phyloP scores from a whole-genome alignment of 2,888 invertebrate genomes.

The Drosophila limbata region DNA sequence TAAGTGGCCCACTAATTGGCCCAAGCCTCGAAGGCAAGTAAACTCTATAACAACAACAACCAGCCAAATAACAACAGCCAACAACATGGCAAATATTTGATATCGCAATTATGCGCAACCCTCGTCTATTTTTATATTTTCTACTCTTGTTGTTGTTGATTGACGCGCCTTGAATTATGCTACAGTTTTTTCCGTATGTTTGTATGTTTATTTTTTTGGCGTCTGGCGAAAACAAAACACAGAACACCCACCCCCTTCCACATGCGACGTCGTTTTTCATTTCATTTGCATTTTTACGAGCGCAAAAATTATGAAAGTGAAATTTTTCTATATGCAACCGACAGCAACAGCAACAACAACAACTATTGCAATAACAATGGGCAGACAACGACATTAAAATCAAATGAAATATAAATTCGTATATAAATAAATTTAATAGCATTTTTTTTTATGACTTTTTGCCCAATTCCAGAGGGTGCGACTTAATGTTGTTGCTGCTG shows the following conservation, averaged over 20 bases:
- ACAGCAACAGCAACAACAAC: conserved; percentile 10
- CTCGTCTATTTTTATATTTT: conserved; percentile 12
- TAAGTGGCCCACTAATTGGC: conserved; percentile 59
- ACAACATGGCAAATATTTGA: conserved; percentile 44
- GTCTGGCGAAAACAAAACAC: conserved; percentile 34
- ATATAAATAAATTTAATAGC: conserved; percentile 51
- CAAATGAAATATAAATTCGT: conserved; percentile 53
- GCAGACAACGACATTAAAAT: conserved; percentile 51
- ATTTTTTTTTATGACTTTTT: conserved; percentile 30
- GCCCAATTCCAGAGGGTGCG: conserved; percentile 5
- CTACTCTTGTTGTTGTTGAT: conserved; percentile 26
- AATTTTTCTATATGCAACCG: conserved; percentile 39
- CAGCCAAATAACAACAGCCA: neutral
- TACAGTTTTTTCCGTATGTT: conserved; percentile 35
- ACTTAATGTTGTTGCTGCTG: conserved; percentile 23
- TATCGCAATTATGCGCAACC: conserved; percentile 32
- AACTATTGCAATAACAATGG: conserved; percentile 9
- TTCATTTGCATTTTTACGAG: conserved; percentile 71
- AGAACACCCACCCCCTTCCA: conserved; percentile 5
- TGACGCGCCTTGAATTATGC: conserved; percentile 70
- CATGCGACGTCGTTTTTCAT: conserved; percentile 31
- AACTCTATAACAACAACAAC: conserved; percentile 15
- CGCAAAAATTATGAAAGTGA: conserved; percentile 62
- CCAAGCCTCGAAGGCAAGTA: conserved; percentile 19
- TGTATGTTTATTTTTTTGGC: conserved; percentile 16